phyloP scores from a whole-genome alignment of 1,140 invertebrate species.

The Phthorimaea operculella region DNA sequence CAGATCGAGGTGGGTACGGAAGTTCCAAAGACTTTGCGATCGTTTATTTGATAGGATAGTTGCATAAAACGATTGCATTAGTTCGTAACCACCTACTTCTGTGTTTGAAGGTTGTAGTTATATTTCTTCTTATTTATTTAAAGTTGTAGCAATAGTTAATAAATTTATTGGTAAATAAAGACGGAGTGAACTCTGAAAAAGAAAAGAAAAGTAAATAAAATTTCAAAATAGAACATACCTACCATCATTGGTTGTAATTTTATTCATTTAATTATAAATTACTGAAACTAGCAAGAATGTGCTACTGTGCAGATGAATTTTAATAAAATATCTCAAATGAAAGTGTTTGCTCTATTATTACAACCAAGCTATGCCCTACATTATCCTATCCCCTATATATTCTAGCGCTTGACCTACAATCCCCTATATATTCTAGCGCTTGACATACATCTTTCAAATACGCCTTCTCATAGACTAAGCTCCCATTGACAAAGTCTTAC shows the following conservation, averaged over 20 bases:
- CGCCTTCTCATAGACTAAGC: too few species aligned
- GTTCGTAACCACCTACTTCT: constrained; percentile 60
- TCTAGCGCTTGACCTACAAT: too few species aligned
- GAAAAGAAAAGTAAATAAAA: constrained; percentile 17
- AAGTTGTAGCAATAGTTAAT: constrained; percentile 56
- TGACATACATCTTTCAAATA: too few species aligned
- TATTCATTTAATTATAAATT: constrained; percentile 46
- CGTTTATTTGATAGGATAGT: constrained; percentile 14
- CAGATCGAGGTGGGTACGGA: constrained; percentile 60
- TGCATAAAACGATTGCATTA: constrained; percentile 41
- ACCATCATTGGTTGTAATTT: constrained; percentile 39
- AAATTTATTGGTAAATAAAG: constrained; percentile 42
- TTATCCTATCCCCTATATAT: too few species aligned
- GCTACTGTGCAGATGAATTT: constrained; percentile 56
- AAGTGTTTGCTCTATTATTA: constrained; percentile 9
- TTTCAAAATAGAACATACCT: constrained; percentile 35
- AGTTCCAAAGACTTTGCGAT: constrained; percentile 45
- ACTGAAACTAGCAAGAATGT: constrained; percentile 47
- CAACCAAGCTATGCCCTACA: too few species aligned
- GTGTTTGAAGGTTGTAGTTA: constrained; percentile 57
- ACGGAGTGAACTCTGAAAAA: constrained; percentile 22
- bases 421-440: too few species aligned
- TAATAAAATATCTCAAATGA: constrained; percentile 60
- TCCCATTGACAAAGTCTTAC: too few species aligned
- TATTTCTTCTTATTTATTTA: constrained; percentile 63